phyloP scores from a whole-genome alignment of 1,140 invertebrate species.

The Nilaparvata lugens region DNA sequence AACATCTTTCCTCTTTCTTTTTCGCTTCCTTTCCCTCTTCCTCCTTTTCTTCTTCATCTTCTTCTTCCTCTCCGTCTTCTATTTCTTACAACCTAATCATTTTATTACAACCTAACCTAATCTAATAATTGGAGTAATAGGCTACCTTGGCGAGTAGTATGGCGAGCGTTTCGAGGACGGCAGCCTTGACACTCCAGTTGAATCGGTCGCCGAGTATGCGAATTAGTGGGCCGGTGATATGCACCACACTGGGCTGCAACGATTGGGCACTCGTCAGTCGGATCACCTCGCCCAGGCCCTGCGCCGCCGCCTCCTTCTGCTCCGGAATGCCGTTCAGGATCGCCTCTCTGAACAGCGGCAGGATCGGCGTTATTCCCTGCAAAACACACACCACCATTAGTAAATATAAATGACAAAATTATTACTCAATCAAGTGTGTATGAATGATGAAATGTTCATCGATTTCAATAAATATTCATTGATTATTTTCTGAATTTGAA shows the following conservation, averaged over 20 bases:
- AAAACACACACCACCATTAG: slow-evolving; percentile 22
- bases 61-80: no score
- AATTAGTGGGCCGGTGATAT: slow-evolving; percentile 95
- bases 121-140: neutral
- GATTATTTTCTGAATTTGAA: slow-evolving; percentile 6
- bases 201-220: slow-evolving; percentile 91
- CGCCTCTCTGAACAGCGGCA: slow-evolving; percentile 92
- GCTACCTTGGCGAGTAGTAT: slow-evolving; percentile 80
- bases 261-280: slow-evolving; percentile 72
- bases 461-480: no score
- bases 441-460: no score
- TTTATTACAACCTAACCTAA: no score
- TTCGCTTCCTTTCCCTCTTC: no score
- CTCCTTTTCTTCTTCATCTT: no score
- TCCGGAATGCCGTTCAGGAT: slow-evolving; percentile 90
- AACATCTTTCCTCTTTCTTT: no score
- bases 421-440: no score
- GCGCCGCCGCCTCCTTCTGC: slow-evolving; percentile 89
- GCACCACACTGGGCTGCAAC: slow-evolving; percentile 88
- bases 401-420: no score
- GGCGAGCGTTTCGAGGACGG: slow-evolving; percentile 89
- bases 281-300: slow-evolving; percentile 89
- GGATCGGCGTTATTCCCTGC: slow-evolving; percentile 80
- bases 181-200: slow-evolving; percentile 86
- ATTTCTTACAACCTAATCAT: no score